Conservation (phyloP, 2,888 invertebrate species). For the Itoplectis maculator region DNA sequence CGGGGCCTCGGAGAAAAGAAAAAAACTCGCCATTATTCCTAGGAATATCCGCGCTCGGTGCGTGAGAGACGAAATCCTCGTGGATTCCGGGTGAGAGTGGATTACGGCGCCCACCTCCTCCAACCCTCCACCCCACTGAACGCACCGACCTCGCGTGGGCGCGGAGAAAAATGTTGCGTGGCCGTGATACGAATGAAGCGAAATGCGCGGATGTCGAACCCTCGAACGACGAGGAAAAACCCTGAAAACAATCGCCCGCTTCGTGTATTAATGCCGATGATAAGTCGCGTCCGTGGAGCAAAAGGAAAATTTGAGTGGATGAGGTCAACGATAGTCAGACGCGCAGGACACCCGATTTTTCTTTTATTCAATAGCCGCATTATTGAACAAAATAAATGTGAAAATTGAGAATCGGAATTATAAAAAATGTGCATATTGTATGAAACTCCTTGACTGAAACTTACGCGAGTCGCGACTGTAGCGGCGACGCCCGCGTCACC, state of each 20-base stretch:
- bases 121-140: too few relatives aligned
- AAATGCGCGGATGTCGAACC: slow-evolving; percentile 16
- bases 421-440: neutral
- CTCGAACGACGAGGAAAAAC: neutral
- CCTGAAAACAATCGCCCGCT: neutral
- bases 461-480: neutral
- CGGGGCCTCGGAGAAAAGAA: neutral
- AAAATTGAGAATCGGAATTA: too few relatives aligned
- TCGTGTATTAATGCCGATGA: neutral
- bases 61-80: slow-evolving; percentile 11
- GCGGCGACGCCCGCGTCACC: neutral
- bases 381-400: neutral
- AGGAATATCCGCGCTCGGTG: neutral
- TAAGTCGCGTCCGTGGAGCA: neutral
- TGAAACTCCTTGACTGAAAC: neutral
- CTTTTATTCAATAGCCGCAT: too few relatives aligned
- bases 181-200: slow-evolving; percentile 5
- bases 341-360: too few relatives aligned
- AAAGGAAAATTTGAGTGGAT: slow-evolving; percentile 3
- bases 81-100: neutral
- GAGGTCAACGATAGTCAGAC: slow-evolving; percentile 18
- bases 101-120: neutral
- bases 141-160: slow-evolving; percentile 10
- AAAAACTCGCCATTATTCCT: neutral
- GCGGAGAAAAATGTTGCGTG: slow-evolving; percentile 23